A percentile compares a stretch with the other conserved stretches of the same genome.
Conservation (phyloP, 2,888 invertebrate genomes). For the Scrobipalpa costella region DNA sequence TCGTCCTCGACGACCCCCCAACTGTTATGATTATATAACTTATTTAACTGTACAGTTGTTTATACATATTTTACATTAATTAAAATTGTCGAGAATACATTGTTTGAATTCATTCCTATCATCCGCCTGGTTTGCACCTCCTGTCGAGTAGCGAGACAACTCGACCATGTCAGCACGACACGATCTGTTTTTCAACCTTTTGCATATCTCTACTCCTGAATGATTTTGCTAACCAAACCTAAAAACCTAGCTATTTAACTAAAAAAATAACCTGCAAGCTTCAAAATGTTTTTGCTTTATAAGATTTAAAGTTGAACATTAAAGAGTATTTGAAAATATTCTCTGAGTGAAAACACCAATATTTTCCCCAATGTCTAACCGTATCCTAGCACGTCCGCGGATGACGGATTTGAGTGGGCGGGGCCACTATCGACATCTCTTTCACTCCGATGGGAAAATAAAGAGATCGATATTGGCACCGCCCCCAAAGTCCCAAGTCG, state of each 20-base stretch:
- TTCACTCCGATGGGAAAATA: neutral
- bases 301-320: conserved; percentile 17
- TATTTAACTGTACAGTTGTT: conserved; percentile 73
- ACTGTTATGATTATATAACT: conserved; percentile 64
- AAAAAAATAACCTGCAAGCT: conserved; percentile 52
- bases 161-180: conserved; percentile 32
- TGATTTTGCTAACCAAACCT: conserved; percentile 58
- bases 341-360: neutral
- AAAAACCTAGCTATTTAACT: conserved; percentile 33
- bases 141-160: conserved; percentile 21
- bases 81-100: conserved; percentile 70
- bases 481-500: neutral
- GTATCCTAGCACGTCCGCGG: neutral
- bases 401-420: neutral
- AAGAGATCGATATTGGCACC: neutral
- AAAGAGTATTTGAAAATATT: conserved; percentile 20
- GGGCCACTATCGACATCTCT: neutral
- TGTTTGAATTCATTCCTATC: conserved; percentile 56
- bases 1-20: conserved; percentile 54
- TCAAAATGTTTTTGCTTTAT: conserved; percentile 47
- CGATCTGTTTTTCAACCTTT: conserved; percentile 32
- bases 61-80: conserved; percentile 72
- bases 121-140: conserved; percentile 19
- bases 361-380: neutral
- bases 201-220: conserved; percentile 38